Evolutionary conservation across 2,888 invertebrate species (phyloP).

Genomic region (Seira musarum): DNA sequence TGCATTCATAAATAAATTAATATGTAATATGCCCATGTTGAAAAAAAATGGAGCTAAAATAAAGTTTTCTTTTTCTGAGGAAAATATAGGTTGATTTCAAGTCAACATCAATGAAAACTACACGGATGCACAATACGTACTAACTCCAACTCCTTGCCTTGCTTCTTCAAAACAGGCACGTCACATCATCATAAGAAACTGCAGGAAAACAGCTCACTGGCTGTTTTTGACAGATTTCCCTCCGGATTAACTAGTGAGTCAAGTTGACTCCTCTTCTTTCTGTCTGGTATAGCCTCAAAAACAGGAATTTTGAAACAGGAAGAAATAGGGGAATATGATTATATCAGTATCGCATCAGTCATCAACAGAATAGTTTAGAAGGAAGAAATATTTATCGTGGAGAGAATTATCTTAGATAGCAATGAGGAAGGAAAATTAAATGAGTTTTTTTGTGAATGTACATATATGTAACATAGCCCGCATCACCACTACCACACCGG

Average conservation of each 20-base stretch:
- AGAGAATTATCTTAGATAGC: background rate
- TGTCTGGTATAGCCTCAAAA: background rate
- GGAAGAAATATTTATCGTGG: conserved; percentile 3
- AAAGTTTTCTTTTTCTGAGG: background rate
- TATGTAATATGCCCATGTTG: background rate
- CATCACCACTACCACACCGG: background rate
- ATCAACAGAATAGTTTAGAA: background rate
- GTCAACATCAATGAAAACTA: too few species aligned
- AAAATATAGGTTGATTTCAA: too few species aligned
- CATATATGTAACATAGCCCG: too few species aligned
- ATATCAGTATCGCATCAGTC: background rate
- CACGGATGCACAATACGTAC: too few species aligned
- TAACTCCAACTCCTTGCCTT: background rate
- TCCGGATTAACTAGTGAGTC: conserved; percentile 29
- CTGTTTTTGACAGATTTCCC: conserved; percentile 37
- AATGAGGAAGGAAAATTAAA: conserved; percentile 1
- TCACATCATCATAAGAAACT: conserved; percentile 5
- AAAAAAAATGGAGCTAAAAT: background rate
- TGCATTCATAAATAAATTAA: conserved; percentile 7
- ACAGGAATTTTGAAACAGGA: conserved; percentile 1
- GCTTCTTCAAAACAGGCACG: background rate
- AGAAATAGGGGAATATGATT: background rate
- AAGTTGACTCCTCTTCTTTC: background rate
- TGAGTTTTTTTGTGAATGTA: too few species aligned
- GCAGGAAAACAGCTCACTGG: background rate